A percentile compares a stretch with the other conserved stretches of the same genome.
phyloP scores from a whole-genome alignment of 1,140 invertebrate species.

The Aphaenogaster ashmeadi region DNA sequence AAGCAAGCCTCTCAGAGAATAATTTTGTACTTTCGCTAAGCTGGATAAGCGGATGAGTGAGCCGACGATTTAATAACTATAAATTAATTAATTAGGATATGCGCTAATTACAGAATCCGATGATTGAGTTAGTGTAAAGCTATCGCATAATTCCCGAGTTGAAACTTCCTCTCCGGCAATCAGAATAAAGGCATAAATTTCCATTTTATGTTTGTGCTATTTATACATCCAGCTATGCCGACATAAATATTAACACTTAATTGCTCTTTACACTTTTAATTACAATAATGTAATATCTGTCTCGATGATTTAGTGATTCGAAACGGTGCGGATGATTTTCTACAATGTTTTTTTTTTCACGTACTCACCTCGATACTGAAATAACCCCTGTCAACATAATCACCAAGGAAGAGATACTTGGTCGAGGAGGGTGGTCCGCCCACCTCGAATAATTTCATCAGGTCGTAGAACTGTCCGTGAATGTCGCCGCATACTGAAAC shows the following conservation, averaged over 20 bases:
- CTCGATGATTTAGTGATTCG: not conserved
- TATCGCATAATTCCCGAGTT: slow-evolving; percentile 8
- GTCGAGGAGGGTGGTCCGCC: slow-evolving; percentile 98
- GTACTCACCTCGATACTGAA: slow-evolving; percentile 99
- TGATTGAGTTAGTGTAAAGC: slow-evolving; percentile 44
- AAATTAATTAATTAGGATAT: slow-evolving; percentile 58
- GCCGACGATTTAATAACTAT: slow-evolving; percentile 62
- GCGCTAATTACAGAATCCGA: slow-evolving; percentile 68
- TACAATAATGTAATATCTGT: not conserved
- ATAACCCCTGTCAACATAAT: slow-evolving; percentile 99
- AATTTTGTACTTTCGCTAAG: slow-evolving; percentile 1
- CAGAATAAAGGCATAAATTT: not conserved
- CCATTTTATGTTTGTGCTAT: not conserved
- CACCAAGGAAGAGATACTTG: slow-evolving; percentile 99
- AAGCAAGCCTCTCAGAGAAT: slow-evolving; percentile 12
- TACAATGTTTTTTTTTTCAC: not conserved
- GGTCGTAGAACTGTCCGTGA: slow-evolving; percentile 99
- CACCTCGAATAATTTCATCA: slow-evolving; percentile 99
- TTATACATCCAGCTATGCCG: not conserved
- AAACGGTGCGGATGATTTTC: not conserved
- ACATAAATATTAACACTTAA: not conserved
- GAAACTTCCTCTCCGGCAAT: not conserved
- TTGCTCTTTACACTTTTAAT: not conserved
- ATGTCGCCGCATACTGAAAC: slow-evolving; percentile 99
- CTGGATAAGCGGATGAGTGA: slow-evolving; percentile 11